Conservation (phyloP, 2,113 vertebrate genomes). For the Butastur rufipennis region DNA sequence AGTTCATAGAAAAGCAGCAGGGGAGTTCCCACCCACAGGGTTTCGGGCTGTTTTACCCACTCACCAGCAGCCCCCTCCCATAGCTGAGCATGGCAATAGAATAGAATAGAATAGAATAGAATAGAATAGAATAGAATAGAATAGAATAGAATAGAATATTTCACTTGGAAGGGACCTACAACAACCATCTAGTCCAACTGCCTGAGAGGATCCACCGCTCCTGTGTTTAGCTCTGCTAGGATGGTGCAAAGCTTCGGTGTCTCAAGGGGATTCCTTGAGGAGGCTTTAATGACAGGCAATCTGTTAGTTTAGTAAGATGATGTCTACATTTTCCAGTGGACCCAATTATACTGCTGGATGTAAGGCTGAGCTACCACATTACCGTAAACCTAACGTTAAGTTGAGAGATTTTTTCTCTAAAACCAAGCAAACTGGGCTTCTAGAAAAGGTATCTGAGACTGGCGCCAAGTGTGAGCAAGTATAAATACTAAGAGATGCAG, state of each 20-base stretch:
- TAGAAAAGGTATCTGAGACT: not conserved
- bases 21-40: not conserved
- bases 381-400: not conserved
- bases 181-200: not conserved
- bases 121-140: not conserved
- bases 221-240: not conserved
- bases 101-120: not conserved
- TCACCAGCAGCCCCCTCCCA: not conserved
- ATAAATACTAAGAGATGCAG: not conserved
- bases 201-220: not conserved
- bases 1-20: rapidly evolving
- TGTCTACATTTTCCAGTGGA: not conserved
- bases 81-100: not conserved
- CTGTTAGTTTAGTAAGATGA: not conserved
- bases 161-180: not conserved
- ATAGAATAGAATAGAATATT: not conserved
- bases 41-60: not conserved
- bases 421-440: not conserved
- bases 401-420: not conserved
- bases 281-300: not conserved
- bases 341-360: not conserved
- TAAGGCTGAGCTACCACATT: not conserved
- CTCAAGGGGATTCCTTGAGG: not conserved
- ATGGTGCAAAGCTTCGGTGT: not conserved
- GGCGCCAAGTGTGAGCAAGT: not conserved